Percentiles rank a stretch among this genome's conserved stretches.
Conservation (phyloP, 2,888 invertebrate species). For the Hipparchia sbordonii region DNA sequence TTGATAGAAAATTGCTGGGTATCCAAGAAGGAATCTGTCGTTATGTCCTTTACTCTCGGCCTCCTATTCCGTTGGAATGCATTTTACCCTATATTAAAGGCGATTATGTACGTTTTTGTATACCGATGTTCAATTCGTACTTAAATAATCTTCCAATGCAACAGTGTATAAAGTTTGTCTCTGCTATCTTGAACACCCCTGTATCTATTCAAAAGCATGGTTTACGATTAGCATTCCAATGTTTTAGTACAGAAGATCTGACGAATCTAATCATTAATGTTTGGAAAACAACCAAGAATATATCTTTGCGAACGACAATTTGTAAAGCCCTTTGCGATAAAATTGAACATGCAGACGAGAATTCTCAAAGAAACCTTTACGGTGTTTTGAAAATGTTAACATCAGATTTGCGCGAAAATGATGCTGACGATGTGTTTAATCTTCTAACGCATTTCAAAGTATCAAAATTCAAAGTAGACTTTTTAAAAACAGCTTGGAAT, state of each 20-base stretch:
- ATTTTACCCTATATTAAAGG: conserved; percentile 54
- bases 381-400: conserved; percentile 53
- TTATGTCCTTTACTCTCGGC: conserved; percentile 52
- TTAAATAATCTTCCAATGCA: conserved; percentile 51
- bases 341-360: conserved; percentile 40
- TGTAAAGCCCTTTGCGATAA: conserved; percentile 51
- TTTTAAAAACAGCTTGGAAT: conserved; percentile 50
- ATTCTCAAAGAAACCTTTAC: conserved; percentile 47
- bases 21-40: conserved; percentile 59
- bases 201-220: conserved; percentile 62
- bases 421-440: conserved; percentile 52
- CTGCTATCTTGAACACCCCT: conserved; percentile 51
- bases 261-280: conserved; percentile 45
- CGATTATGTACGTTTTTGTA: conserved; percentile 55
- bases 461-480: conserved; percentile 44
- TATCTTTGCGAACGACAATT: conserved; percentile 53
- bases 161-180: conserved; percentile 50
- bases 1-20: conserved; percentile 42
- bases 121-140: conserved; percentile 56
- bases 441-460: conserved; percentile 48
- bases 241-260: conserved; percentile 51
- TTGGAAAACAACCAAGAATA: conserved; percentile 58
- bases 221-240: conserved; percentile 57
- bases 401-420: conserved; percentile 50
- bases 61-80: conserved; percentile 52